Evolutionary conservation across 1,140 invertebrate genomes (phyloP).

Genomic region (Ctenoplectra terminalis): DNA sequence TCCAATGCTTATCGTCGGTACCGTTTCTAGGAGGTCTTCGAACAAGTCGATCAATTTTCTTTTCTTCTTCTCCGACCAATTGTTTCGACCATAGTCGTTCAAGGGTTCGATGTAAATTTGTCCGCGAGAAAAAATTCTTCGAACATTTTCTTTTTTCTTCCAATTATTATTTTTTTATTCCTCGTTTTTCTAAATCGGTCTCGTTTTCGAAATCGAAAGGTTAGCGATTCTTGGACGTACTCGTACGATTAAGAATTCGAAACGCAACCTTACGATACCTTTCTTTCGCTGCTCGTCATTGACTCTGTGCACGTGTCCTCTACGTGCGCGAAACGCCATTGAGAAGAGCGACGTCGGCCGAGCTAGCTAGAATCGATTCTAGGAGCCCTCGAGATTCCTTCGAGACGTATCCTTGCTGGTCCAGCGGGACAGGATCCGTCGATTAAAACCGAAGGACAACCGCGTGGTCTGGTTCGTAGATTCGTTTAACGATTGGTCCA

Average conservation of each 20-base stretch:
- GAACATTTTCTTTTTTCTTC: background rate
- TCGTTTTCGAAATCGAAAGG: background rate
- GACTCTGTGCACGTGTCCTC: slow-evolving; percentile 10
- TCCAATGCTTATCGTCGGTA: background rate
- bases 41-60: background rate
- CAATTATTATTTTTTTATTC: too few species aligned
- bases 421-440: slow-evolving; percentile 3
- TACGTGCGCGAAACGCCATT: slow-evolving; percentile 22
- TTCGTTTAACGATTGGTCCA: slow-evolving; percentile 40
- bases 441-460: slow-evolving; percentile 38
- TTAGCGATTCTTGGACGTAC: background rate
- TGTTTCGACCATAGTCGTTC: too few species aligned
- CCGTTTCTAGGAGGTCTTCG: background rate
- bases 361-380: slow-evolving; percentile 25
- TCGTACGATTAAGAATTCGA: slow-evolving; percentile 6
- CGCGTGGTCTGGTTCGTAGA: slow-evolving; percentile 21
- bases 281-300: slow-evolving; percentile 32
- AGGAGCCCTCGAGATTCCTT: slow-evolving; percentile 40
- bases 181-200: background rate
- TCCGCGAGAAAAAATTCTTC: too few species aligned
- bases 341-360: background rate
- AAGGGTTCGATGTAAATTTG: background rate
- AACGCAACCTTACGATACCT: background rate
- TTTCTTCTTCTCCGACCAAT: background rate
- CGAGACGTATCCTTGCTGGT: slow-evolving; percentile 16